Base-by-base conservation (phyloP, 2,888 invertebrate genomes). In the Brachylomia viminalis region DNA sequence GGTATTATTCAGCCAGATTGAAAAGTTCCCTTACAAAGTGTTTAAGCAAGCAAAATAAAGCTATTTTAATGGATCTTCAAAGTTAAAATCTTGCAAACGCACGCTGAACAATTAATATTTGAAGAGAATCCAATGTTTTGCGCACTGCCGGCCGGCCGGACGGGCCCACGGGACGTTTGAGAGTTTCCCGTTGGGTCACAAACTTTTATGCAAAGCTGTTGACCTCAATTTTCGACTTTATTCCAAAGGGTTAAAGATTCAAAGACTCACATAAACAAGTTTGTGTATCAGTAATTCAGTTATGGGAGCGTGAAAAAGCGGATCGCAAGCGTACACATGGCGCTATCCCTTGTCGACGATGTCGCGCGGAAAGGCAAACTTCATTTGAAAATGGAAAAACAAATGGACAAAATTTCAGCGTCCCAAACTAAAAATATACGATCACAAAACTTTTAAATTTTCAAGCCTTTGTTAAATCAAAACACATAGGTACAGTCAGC, bases 301-400 rank as follows among this genome's bases (percentile, higher is more conserved):
- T 92, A 91, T 85, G 84, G 86, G 80, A 90, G 88, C 91, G 90
- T 90, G 90, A 91, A 93, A 90, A 92, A 91, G 87, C 90, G 89
- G 86, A 90, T 91, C 88, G 87, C 84, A 87, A 86, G 76, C 86
- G 86, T 88, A 89, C 90, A 91, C 88, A 90, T 88, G 90, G 88
- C 84, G 88, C 86, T 83, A 90, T 89, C 91, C 91, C 91, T 88
- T 91, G 90, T 91, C 90, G 89, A 87, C 83, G 83, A 89, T 88
- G 89, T 90, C 90, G 86, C 89, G 90, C 84, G 90, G 87, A 91
- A 92, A 88, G 75, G 88, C 87, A 91, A 92, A 91, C 87, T 89
- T 86, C 78, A 88, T 87, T 83, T 79, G 76, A 86, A 87, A 88
- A 87, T 82, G 72, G 86, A 87, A 87, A 56, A 86, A 42, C 8